Conservation (phyloP, 92 coral and sea anemone genomes). For the Heteractis magnifica region DNA sequence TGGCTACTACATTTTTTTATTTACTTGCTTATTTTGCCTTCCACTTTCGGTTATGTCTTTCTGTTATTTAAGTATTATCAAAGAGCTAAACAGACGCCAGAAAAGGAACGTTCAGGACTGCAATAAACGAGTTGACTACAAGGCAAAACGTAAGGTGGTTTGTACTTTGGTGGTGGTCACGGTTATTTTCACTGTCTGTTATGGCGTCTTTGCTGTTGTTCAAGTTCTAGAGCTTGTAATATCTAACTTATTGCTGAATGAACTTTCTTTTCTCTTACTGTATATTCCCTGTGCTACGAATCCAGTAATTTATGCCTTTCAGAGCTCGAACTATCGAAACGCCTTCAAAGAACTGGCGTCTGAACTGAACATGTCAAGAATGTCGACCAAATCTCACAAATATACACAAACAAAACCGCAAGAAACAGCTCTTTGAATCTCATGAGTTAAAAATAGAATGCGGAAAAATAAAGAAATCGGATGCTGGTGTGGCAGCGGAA, state of each 20-base stretch:
- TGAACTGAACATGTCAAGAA: constrained; percentile 22
- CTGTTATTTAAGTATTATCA: constrained; percentile 47
- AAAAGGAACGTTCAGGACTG: constrained; percentile 19
- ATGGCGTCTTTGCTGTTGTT: constrained; percentile 52
- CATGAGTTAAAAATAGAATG: background rate
- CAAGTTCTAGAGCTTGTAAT: constrained; percentile 14
- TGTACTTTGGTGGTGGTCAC: constrained; percentile 36
- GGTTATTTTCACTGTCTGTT: constrained; percentile 27
- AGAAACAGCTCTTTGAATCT: constrained; percentile 1
- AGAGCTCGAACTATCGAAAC: constrained; percentile 51
- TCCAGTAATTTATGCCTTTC: constrained; percentile 53
- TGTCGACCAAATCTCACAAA: constrained; percentile 12
- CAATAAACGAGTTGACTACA: constrained; percentile 7
- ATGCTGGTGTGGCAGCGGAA: no score
- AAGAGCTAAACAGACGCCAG: constrained; percentile 24
- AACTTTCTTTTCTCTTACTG: constrained; percentile 39
- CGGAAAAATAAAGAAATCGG: background rate
- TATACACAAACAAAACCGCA: constrained; percentile 1
- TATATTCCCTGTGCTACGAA: constrained; percentile 47
- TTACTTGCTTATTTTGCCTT: constrained; percentile 24
- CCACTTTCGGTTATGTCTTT: constrained; percentile 42
- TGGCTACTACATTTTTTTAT: constrained; percentile 23
- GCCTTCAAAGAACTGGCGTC: constrained; percentile 44
- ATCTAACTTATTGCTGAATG: constrained; percentile 1
- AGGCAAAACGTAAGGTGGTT: constrained; percentile 35